Conservation (phyloP, 2,113 vertebrate genomes). For the Pollimyrus isidori region DNA sequence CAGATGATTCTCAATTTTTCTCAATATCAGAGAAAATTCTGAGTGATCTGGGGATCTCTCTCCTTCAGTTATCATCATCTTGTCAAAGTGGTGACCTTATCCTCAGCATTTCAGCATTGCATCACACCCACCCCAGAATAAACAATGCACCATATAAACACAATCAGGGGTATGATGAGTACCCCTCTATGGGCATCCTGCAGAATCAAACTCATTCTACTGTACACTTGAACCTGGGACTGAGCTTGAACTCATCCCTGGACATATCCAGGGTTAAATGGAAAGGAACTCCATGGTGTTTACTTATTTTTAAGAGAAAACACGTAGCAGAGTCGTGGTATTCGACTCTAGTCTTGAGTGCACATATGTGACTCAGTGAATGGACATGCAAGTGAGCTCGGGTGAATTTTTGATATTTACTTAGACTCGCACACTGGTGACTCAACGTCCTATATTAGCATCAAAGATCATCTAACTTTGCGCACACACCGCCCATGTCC, state of each 20-base stretch:
- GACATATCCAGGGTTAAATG: neutral
- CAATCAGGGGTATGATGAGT: neutral
- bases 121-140: neutral
- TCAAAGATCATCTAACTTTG: neutral
- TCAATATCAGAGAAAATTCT: constrained; percentile 1
- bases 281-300: neutral
- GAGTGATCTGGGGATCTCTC: neutral
- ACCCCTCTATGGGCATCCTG: neutral
- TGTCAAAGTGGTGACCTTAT: neutral
- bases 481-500: too few relatives aligned
- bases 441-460: neutral
- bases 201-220: neutral
- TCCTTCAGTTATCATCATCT: constrained; percentile 12
- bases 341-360: neutral
- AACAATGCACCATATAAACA: neutral
- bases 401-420: too few relatives aligned
- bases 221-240: neutral
- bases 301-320: neutral
- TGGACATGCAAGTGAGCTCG: neutral
- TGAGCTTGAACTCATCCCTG: neutral
- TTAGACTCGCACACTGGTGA: too few relatives aligned
- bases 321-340: neutral
- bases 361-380: neutral
- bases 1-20: neutral
- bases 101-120: neutral